Base-by-base conservation (phyloP, 2,888 invertebrate species). In the Ectemnius continuus region DNA sequence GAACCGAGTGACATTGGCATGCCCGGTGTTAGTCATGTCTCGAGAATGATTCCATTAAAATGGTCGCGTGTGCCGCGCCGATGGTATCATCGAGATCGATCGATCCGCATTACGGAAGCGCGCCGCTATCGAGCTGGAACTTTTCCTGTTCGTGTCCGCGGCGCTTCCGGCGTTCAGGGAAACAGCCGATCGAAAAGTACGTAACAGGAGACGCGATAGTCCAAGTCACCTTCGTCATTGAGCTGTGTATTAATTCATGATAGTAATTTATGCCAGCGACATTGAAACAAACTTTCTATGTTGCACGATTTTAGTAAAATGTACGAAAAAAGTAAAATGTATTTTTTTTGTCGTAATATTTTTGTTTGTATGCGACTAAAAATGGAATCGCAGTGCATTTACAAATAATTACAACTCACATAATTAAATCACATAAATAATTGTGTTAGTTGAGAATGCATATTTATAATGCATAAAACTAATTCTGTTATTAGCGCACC, bases 161-260 rank as follows among this genome's bases (percentile, higher is more conserved):
- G 28, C 18, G 23, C 20, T 56, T 61, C 8, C 23, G 56, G 16
- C 28, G 36, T 36, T 36, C 36, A 61, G 46, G 36, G 28, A 59
- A 68, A 66, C 28, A 56, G 46, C 26, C 67, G 69, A 76, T 73
- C 67, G 76, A 73, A 73, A 64, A 63, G 47, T 36, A 14, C 14
- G 47, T 11, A 36, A 36, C 36, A 2, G 11, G 36, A 45, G 11
- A 14, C 16, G 28, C 45, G 63, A 67, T 18, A 64, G 61, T 14
- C 52, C 61, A 47, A n/a, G 76, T 60, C 73, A 73, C 70, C 70
- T 61, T 62, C 63, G 67, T 57, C 61, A 3, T 59, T 47, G 61
- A 59, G 65, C 67, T 61, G 58, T 57, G 75, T 70, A 80, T 85
- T 85, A 82, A 81, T 85, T 85, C 82, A 84, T 82, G 81, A 79